phyloP scores from a whole-genome alignment of 35 echinoderm and acorn worm species.

The Ptychodera flava region DNA sequence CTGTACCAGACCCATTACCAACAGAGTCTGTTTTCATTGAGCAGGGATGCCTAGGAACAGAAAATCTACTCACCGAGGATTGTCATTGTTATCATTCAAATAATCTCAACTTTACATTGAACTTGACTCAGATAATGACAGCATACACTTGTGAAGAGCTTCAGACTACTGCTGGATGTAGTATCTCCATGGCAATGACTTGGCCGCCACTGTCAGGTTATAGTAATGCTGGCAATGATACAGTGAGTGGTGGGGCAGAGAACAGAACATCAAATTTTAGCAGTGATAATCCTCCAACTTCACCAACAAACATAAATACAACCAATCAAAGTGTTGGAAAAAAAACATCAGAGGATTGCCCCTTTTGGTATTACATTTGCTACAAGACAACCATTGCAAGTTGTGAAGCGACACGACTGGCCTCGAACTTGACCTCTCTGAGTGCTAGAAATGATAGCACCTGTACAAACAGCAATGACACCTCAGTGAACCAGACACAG shows the following conservation, averaged over 20 bases:
- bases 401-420: not conserved
- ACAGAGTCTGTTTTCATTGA: conserved; percentile 44
- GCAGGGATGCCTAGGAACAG: conserved; percentile 27
- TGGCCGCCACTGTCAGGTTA: no score
- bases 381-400: not conserved
- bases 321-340: not conserved
- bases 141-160: not conserved
- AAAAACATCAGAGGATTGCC: not conserved
- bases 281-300: no score
- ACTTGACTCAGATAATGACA: not conserved
- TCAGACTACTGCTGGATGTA: not conserved
- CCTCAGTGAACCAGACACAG: no score
- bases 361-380: not conserved
- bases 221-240: no score
- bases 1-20: conserved; percentile 24
- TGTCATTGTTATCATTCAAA: not conserved
- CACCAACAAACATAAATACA: no score
- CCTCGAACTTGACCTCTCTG: not conserved
- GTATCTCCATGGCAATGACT: no score
- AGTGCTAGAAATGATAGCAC: no score
- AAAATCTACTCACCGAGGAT: not conserved
- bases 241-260: no score
- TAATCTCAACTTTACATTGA: not conserved
- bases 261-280: no score
- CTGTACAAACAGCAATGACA: no score